Evolutionary conservation across 2,888 invertebrate species (phyloP).

Genomic region (Deilephila porcellus): DNA sequence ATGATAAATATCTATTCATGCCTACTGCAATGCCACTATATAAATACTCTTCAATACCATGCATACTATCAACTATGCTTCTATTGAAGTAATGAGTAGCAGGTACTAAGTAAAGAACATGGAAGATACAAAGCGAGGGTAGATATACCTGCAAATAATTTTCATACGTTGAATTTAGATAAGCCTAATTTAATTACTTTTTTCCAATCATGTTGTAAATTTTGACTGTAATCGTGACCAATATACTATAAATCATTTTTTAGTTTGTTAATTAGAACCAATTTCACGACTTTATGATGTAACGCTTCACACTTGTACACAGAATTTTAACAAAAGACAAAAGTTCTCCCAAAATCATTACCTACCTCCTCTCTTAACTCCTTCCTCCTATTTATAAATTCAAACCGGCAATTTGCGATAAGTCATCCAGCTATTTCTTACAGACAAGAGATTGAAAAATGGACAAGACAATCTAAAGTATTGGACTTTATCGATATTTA

Average conservation of each 20-base stretch:
- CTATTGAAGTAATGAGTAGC: not conserved
- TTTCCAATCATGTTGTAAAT: not conserved
- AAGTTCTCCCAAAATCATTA: no score
- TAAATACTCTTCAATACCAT: not conserved
- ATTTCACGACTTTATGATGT: not conserved
- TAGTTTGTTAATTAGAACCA: not conserved
- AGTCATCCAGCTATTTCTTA: no score
- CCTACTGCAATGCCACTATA: not conserved
- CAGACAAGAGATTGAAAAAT: no score
- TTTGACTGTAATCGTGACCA: not conserved
- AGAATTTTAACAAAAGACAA: not conserved
- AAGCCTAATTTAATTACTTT: not conserved
- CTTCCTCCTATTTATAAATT: no score
- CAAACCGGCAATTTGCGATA: no score
- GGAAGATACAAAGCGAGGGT: not conserved
- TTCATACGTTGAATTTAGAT: not conserved
- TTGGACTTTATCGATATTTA: no score
- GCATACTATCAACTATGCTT: constrained; percentile 16
- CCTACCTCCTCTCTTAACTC: no score
- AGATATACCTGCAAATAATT: not conserved
- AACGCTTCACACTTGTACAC: not conserved
- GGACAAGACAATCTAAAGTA: no score
- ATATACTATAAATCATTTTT: not conserved
- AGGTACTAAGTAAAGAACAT: not conserved
- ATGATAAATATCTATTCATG: not conserved